Base-by-base conservation (phyloP, 2,888 invertebrate genomes). In the Eristalis intricaria region DNA sequence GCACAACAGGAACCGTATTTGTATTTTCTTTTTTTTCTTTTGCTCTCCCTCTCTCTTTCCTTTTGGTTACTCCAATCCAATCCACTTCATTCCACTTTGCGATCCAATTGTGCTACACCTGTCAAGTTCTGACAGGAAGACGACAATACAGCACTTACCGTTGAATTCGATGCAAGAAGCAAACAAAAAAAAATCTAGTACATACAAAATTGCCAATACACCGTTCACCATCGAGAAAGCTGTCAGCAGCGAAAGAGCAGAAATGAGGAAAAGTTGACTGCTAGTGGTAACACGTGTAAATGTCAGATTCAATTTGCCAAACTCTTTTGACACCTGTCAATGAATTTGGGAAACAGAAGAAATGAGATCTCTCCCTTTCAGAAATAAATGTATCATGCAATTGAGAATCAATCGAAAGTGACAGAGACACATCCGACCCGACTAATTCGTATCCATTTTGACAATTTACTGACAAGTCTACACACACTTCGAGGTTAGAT, bases 111-210 rank as follows among this genome's bases (percentile, higher is more conserved):
- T 56, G 56, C 22, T 56, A 15, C 60, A 60, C 60, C 60, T 60
- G 60, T 60, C 60, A 60, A 60, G 26, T 7, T 13, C 26, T 23
- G 26, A 60, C 23, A 19, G 26, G 60, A 60, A 23, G 60, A 60
- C 60, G 60, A 60, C 60, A 60, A 60, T 50, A 50, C 50, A 19
- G 50, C 50, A 50, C 50, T 50, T 50, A 50, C 50, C 50, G 50
- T 8, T 50, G 50, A 50, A n/a, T 50, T n/a, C 19, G 8, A 19
- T 1, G 35, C 11, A 35, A n/a, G n/a, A n/a, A n/a, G n/a, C n/a
- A 50, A 50, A 19, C n/a, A n/a, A 50, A 50, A 8, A 50, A 50
- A 26, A 50, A 50, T 50, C 50, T 50, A 50, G 4, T 13, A 43
- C n/a, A 15, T 19, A 50, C 50, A 19, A 19, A 50, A 50, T 50